A percentile compares a stretch with the other conserved stretches of the same genome.
Conservation (phyloP, 2,113 vertebrate genomes). For the Hippocampus guttulatus region DNA sequence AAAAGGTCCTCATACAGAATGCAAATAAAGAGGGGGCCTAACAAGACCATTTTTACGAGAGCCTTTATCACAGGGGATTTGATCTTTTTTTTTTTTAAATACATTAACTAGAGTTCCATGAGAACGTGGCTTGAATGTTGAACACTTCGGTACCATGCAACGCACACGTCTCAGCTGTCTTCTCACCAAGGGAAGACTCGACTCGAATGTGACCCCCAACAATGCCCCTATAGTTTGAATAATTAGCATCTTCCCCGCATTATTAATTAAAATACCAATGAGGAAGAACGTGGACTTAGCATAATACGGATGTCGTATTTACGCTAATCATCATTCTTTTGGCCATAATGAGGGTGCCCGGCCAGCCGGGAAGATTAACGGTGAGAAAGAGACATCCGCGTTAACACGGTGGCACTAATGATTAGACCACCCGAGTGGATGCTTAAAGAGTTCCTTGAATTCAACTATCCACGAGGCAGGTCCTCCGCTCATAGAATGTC, state of each 20-base stretch:
- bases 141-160: conserved; percentile 21
- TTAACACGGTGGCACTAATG: conserved; percentile 40
- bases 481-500: background rate
- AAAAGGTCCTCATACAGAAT: conserved; percentile 4
- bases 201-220: conserved; percentile 24
- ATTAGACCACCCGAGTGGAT: conserved; percentile 19
- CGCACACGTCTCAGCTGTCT: conserved; percentile 43
- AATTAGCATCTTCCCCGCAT: conserved; percentile 74
- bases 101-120: conserved; percentile 29
- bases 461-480: conserved; percentile 17
- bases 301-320: conserved; percentile 56
- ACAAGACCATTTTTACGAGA: conserved; percentile 6
- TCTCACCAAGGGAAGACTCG: conserved; percentile 15
- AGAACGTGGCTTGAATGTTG: conserved; percentile 24
- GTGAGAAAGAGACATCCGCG: conserved; percentile 39
- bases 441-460: conserved; percentile 26
- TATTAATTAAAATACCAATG: conserved; percentile 73
- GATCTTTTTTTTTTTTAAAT: background rate
- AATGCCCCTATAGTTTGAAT: conserved; percentile 67
- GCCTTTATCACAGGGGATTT: conserved; percentile 28
- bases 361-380: conserved; percentile 31
- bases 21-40: background rate
- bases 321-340: conserved; percentile 68
- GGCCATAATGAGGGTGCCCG: conserved; percentile 39
- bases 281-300: conserved; percentile 51